phyloP scores from a whole-genome alignment of 2,888 invertebrate species.

The Volucella bombylans region DNA sequence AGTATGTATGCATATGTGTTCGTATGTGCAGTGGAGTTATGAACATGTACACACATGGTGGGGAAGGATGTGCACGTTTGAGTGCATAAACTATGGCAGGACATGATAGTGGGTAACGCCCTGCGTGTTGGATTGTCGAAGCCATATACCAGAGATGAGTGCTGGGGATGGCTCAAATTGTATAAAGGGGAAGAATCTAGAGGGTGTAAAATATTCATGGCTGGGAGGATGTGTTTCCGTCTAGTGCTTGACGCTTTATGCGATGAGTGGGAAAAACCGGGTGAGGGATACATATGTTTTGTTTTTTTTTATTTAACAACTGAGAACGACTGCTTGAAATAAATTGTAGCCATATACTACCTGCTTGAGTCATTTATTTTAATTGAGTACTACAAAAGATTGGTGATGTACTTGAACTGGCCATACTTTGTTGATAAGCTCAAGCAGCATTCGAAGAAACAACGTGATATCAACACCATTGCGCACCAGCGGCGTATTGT shows the following conservation, averaged over 20 bases:
- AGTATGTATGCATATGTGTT: conserved; percentile 17
- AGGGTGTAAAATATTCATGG: conserved; percentile 45
- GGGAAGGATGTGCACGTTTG: conserved; percentile 27
- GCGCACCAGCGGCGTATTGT: too few relatives aligned
- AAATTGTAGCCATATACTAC: too few relatives aligned
- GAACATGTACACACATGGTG: conserved; percentile 39
- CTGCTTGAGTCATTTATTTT: too few relatives aligned
- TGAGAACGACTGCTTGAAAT: too few relatives aligned
- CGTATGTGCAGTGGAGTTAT: neutral
- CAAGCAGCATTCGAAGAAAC: too few relatives aligned
- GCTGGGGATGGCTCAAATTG: neutral
- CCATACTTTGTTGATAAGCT: too few relatives aligned
- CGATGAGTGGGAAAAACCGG: neutral
- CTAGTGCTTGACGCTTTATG: conserved; percentile 17
- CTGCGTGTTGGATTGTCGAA: conserved; percentile 58
- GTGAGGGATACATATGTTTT: neutral
- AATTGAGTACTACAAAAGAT: too few relatives aligned
- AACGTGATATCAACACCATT: too few relatives aligned
- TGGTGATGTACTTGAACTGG: too few relatives aligned
- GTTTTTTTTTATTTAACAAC: too few relatives aligned
- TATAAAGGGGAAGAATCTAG: conserved; percentile 9
- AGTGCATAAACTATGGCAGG: conserved; percentile 51
- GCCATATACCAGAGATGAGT: neutral
- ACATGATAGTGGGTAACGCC: conserved; percentile 56
- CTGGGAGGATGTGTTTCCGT: conserved; percentile 38